A percentile compares a stretch with the other conserved stretches of the same genome.
Conservation (phyloP, 2,888 invertebrate genomes). For the Acheta domesticus region DNA sequence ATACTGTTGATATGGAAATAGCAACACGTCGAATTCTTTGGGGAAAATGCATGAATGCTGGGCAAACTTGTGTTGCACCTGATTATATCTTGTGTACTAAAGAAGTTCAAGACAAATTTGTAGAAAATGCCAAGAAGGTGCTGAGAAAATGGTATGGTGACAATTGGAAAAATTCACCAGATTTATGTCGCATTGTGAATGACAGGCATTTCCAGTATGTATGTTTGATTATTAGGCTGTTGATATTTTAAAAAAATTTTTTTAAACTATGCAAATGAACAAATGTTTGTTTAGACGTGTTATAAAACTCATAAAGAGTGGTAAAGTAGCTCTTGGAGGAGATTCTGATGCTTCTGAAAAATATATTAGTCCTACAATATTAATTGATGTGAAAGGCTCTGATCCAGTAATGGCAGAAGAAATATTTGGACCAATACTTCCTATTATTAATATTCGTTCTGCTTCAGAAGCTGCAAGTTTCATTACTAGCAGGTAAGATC, state of each 20-base stretch:
- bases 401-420: conserved; percentile 85
- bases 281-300: not conserved
- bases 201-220: conserved; percentile 74
- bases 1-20: conserved; percentile 71
- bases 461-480: conserved; percentile 89
- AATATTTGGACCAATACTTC: conserved; percentile 95
- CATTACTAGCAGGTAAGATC: conserved; percentile 75
- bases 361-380: conserved; percentile 82
- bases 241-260: not conserved
- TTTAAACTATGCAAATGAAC: no score
- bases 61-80: conserved; percentile 95
- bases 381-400: conserved; percentile 65
- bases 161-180: conserved; percentile 73
- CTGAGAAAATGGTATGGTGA: conserved; percentile 80
- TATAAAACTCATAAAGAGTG: conserved; percentile 56
- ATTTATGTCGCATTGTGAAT: conserved; percentile 82
- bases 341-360: conserved; percentile 67
- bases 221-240: not conserved
- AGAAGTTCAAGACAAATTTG: conserved; percentile 68
- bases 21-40: conserved; percentile 83
- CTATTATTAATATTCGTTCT: conserved; percentile 77
- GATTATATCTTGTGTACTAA: conserved; percentile 88
- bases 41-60: conserved; percentile 91
- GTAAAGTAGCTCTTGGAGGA: conserved; percentile 77
- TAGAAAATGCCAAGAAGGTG: conserved; percentile 62